Base-by-base conservation (phyloP, 2,888 invertebrate species). In the Sphaerophoria taeniata region DNA sequence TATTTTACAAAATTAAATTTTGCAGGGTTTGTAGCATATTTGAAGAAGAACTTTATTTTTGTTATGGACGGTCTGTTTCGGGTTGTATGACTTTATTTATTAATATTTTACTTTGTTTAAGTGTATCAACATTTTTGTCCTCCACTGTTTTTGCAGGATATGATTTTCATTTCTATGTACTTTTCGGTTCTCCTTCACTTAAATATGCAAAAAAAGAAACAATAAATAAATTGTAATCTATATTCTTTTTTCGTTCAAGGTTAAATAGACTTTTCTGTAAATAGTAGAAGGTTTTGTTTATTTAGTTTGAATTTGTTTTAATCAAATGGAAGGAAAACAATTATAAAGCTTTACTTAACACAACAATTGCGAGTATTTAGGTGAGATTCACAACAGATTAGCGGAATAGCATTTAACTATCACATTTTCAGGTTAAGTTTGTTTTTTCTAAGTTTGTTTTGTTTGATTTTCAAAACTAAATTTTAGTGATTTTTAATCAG, bases 301-400 rank as follows among this genome's bases (percentile, higher is more conserved):
- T 5, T 45, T 49, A 45, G 14, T 69, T 45, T 43, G 6, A 4
- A 49, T 45, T 56, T 63, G 36, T 51, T 39, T 49, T 73, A 56
- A 45, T 47, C 71, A 61, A 60, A 3, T 76, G 51, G 69, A 84
- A 84, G 80, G 67, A 53, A 72, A 67, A 63, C 24, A 53, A 39
- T 9, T 39, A 6, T 73, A 76, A 69, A 81, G 69, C 73, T 81
- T 63, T 63, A 55, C 65, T 16, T 70, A 85, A 81, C 76, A 85
- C 85, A 85, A 81, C 76, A 70, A 47, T 85, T 85, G 85, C 81
- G 85, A 85, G 85, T 85, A 81, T 85, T 76, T 63, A 77, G 53
- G 69, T 77, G 47, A 73, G 81, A 77, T 85, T 76, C 69, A 81
- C 56, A 81, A 72, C 36, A 33, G 53, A 73, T 16, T 53, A 34